Percentiles rank a stretch among this genome's conserved stretches.
phyloP scores from a whole-genome alignment of 2,113 vertebrate species.

The Catharus bicknelli region DNA sequence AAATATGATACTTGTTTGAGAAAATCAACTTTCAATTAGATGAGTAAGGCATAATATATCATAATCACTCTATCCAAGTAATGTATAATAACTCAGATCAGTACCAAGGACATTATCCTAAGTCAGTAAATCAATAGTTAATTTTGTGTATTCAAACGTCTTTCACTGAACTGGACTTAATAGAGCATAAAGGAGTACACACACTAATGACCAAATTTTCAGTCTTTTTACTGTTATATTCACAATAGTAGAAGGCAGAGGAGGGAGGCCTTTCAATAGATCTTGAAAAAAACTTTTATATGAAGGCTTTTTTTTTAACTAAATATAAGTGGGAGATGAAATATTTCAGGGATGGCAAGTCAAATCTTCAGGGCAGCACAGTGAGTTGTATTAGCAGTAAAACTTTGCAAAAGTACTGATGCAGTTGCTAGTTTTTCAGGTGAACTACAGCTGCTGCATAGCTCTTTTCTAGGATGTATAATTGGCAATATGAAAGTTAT shows the following conservation, averaged over 20 bases:
- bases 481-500: background rate
- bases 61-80: background rate
- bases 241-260: background rate
- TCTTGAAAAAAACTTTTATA: background rate
- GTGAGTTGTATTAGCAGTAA: background rate
- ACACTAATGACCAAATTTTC: background rate
- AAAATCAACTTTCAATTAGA: background rate
- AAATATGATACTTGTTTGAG: background rate
- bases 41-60: background rate
- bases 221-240: background rate
- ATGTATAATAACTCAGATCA: background rate
- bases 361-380: background rate
- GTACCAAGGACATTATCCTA: background rate
- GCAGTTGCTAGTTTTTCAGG: background rate
- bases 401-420: background rate
- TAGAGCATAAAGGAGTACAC: background rate
- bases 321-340: background rate
- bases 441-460: background rate
- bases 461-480: background rate
- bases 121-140: background rate
- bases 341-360: background rate
- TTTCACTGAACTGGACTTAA: background rate
- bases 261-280: background rate
- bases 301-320: background rate
- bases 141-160: conserved; percentile 1